Conservation (phyloP, 2,113 vertebrate genomes). For the Ramphastos sulfuratus region DNA sequence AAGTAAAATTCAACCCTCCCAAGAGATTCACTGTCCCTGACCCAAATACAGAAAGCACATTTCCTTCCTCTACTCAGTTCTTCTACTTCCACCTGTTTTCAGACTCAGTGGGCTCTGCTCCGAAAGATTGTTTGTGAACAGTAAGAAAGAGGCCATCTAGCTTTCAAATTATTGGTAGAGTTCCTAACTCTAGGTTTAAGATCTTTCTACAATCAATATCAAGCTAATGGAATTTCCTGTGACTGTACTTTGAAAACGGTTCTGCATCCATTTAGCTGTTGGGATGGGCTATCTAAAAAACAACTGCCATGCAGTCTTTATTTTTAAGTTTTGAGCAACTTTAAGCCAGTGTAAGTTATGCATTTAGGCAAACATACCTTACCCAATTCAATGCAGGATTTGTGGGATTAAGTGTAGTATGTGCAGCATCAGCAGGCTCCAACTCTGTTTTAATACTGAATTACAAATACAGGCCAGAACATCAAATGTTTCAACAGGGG, state of each 20-base stretch:
- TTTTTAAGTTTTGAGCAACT: not conserved
- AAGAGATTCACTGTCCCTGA: not conserved
- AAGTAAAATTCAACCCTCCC: not conserved
- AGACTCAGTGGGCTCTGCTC: not conserved
- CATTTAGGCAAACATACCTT: not conserved
- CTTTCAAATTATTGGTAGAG: not conserved
- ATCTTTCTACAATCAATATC: not conserved
- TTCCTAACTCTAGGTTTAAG: not conserved
- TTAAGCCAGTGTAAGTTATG: not conserved
- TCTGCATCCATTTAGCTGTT: not conserved
- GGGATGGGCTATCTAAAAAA: not conserved
- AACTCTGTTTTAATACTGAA: not conserved
- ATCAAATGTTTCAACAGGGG: not conserved
- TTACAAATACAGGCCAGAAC: not conserved
- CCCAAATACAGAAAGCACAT: not conserved
- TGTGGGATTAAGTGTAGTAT: not conserved
- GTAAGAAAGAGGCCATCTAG: not conserved
- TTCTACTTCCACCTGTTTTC: not conserved
- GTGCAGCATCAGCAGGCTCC: not conserved
- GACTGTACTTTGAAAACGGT: not conserved
- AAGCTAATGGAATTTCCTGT: not conserved
- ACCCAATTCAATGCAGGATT: not conserved
- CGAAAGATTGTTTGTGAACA: fast-evolving
- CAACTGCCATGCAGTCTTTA: not conserved
- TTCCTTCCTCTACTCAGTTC: not conserved